Percentiles rank a stretch among this genome's conserved stretches.
phyloP scores from a whole-genome alignment of 2,797 vertebrate genomes.

The Synaphobranchus kaupii region DNA sequence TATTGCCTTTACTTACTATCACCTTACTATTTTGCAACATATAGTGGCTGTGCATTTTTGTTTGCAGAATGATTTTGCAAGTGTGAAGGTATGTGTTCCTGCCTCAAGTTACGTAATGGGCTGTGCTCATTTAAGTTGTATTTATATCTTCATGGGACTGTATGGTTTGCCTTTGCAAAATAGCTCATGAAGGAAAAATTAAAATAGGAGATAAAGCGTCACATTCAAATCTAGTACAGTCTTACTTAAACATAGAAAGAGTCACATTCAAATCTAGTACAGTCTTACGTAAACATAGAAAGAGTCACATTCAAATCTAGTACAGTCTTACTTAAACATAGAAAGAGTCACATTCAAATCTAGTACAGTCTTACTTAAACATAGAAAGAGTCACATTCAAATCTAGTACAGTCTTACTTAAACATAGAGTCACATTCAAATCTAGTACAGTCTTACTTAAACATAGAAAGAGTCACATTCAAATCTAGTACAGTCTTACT shows the following conservation, averaged over 20 bases:
- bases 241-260: neutral
- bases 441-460: neutral
- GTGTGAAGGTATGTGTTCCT: neutral
- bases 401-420: no score
- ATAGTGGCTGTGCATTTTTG: no score
- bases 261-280: no score
- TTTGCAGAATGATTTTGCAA: no score
- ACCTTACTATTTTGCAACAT: neutral
- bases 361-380: no score
- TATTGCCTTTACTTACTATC: no score
- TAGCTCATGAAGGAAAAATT: neutral
- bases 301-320: no score
- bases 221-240: neutral
- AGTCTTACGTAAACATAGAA: no score
- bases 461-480: neutral
- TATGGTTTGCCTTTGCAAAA: neutral
- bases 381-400: neutral
- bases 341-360: no score
- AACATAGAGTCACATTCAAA: no score
- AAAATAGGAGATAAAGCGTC: neutral
- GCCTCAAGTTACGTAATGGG: neutral
- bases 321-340: no score
- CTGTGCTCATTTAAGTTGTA: neutral
- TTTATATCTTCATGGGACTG: neutral
- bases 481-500: no score